Conservation (phyloP, 2,113 vertebrate species). For the Oncorhynchus clarkii region DNA sequence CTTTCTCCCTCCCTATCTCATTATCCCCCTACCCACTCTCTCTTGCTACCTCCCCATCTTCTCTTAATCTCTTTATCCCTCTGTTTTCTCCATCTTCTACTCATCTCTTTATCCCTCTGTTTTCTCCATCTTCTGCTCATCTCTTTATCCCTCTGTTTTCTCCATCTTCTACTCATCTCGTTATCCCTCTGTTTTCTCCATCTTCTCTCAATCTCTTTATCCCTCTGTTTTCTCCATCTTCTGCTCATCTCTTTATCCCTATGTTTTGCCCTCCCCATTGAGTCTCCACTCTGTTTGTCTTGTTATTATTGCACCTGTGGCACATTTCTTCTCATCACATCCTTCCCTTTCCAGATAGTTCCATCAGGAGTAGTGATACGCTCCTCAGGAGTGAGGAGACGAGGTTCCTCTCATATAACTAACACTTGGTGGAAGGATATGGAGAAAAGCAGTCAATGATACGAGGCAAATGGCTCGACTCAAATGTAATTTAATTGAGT, state of each 20-base stretch:
- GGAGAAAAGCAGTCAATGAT: no score
- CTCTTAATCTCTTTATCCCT: no score
- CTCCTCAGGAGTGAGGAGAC: background rate
- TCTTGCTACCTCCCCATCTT: background rate
- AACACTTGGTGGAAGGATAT: no score
- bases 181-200: no score
- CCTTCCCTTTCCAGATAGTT: conserved; percentile 3
- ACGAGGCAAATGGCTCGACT: no score
- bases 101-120: background rate
- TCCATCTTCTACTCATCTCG: no score
- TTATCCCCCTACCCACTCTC: background rate
- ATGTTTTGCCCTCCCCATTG: background rate
- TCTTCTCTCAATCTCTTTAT: no score
- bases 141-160: background rate
- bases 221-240: no score
- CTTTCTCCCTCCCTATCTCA: background rate
- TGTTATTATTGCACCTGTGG: background rate
- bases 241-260: background rate
- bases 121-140: background rate
- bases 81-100: no score
- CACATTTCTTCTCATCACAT: background rate
- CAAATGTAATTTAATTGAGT: no score
- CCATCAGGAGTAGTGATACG: background rate
- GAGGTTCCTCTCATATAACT: no score
- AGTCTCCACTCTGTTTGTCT: background rate